These are phyloP conservation scores for Anoplopoma fimbria DNA, from an alignment of 2,113 vertebrate species.

Conservation along the genomic window DNA sequence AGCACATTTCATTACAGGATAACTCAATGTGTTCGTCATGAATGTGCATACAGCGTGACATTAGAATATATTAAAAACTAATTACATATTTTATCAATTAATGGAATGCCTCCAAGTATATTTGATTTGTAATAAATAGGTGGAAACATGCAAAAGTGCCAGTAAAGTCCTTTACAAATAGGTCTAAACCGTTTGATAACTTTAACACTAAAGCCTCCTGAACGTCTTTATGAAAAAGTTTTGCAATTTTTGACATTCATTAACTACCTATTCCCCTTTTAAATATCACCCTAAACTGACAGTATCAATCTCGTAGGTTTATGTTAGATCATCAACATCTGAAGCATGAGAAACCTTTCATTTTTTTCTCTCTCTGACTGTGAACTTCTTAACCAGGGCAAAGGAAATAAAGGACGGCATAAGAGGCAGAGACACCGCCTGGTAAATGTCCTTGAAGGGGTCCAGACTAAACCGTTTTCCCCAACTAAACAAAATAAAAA, in stretches of 20 bases:
- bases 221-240: slow-evolving; percentile 4
- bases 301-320: slow-evolving; percentile 40
- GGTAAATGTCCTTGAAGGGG: slow-evolving; percentile 82
- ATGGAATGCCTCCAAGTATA: background rate
- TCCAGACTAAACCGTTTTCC: slow-evolving; percentile 46
- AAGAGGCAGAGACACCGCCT: slow-evolving; percentile 83
- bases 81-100: background rate
- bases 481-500: slow-evolving; percentile 31
- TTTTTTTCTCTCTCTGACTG: slow-evolving; percentile 67
- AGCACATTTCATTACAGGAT: background rate
- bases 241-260: slow-evolving; percentile 25
- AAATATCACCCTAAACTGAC: slow-evolving; percentile 27
- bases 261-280: slow-evolving; percentile 30
- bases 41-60: background rate
- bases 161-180: slow-evolving; percentile 38
- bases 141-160: slow-evolving; percentile 28
- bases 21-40: background rate
- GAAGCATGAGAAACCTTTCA: slow-evolving; percentile 57
- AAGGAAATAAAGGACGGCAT: slow-evolving; percentile 85
- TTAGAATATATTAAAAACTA: background rate
- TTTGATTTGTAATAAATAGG: slow-evolving; percentile 6
- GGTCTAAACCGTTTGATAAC: slow-evolving; percentile 24
- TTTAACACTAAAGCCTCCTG: slow-evolving; percentile 21
- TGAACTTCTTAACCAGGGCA: slow-evolving; percentile 84
- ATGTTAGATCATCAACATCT: slow-evolving; percentile 34